Evolutionary conservation across 2,888 invertebrate species (phyloP).

Genomic region (Drosophila subsilvestris): DNA sequence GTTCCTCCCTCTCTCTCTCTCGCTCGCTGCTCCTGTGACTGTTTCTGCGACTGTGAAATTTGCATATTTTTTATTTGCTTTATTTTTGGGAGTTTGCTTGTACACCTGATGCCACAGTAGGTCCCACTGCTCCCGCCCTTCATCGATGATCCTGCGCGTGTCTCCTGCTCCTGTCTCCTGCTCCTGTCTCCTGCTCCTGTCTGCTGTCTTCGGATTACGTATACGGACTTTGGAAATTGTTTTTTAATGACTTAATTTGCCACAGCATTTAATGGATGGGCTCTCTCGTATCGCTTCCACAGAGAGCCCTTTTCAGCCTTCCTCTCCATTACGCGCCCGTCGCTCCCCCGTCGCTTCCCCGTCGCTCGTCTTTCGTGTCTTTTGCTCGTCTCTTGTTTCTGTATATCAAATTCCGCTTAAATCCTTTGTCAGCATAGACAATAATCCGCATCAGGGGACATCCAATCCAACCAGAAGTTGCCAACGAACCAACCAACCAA

Average conservation of each 20-base stretch:
- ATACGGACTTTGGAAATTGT: slow-evolving; percentile 64
- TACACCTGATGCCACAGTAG: neutral
- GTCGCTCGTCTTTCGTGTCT: too few relatives aligned
- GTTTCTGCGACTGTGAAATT: slow-evolving; percentile 44
- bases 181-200: slow-evolving; percentile 22
- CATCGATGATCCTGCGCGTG: neutral
- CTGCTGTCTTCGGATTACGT: slow-evolving; percentile 31
- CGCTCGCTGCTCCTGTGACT: neutral
- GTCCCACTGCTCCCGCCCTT: neutral
- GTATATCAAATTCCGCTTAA: slow-evolving; percentile 67
- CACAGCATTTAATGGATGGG: slow-evolving; percentile 55
- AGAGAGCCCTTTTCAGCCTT: neutral
- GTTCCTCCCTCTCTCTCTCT: neutral
- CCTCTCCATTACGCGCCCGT: neutral
- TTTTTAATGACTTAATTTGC: slow-evolving; percentile 75
- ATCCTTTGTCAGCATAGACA: slow-evolving; percentile 59
- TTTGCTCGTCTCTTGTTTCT: neutral
- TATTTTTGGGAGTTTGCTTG: slow-evolving; percentile 33
- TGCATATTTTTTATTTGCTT: slow-evolving; percentile 57
- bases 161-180: slow-evolving; percentile 24
- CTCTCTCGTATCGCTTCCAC: slow-evolving; percentile 15
- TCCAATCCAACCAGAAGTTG: neutral
- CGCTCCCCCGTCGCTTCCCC: too few relatives aligned
- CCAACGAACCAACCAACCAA: neutral
- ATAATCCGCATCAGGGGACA: slow-evolving; percentile 25